Conservation (phyloP, 2,888 invertebrate species). For the Imbricaverruca yamaguchii region DNA sequence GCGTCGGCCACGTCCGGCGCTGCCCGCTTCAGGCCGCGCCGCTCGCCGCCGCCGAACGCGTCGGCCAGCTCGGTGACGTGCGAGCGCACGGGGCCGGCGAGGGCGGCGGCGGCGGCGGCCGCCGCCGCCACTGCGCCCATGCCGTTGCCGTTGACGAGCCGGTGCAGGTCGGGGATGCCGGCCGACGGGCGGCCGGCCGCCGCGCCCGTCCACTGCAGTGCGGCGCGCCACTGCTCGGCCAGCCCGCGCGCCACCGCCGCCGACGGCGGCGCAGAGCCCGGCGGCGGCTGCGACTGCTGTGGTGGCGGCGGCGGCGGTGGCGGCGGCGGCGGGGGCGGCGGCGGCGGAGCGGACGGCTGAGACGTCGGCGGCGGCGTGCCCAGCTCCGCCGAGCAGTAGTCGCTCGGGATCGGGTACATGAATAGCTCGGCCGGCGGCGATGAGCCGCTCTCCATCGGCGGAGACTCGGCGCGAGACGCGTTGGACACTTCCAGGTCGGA, state of each 20-base stretch:
- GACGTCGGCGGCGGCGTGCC: not conserved
- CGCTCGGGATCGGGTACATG: conserved; percentile 12
- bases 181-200: not conserved
- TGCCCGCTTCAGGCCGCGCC: conserved; percentile 33
- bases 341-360: not conserved
- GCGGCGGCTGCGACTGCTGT: not conserved
- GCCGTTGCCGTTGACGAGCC: conserved; percentile 8
- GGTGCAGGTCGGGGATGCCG: conserved; percentile 1
- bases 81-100: not conserved
- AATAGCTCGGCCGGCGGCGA: not conserved
- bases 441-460: not conserved
- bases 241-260: not conserved
- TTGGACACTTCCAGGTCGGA: not conserved
- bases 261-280: not conserved
- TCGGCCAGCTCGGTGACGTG: conserved; percentile 40
- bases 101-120: not conserved
- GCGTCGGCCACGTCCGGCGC: too few relatives aligned
- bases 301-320: not conserved
- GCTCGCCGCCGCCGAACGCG: conserved; percentile 47
- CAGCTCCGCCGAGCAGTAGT: conserved; percentile 9
- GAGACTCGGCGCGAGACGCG: not conserved
- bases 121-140: not conserved
- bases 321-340: not conserved
- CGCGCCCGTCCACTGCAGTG: not conserved
- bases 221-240: conserved; percentile 2